Base-by-base conservation (phyloP, 2,888 invertebrate genomes). In the Oxystoma pomonae region DNA sequence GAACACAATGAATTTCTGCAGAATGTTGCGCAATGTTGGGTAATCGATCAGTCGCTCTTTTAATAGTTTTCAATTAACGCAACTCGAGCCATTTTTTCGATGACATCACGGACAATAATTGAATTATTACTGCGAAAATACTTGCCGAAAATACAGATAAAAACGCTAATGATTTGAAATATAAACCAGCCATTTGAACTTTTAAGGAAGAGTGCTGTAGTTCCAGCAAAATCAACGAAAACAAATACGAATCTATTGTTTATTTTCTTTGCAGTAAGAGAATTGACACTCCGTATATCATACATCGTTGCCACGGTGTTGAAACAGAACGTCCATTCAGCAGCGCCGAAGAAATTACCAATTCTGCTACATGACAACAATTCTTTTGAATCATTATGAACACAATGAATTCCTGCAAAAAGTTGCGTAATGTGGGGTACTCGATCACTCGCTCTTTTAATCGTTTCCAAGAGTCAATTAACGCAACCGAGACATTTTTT, bases 221-320 rank as follows among this genome's bases (percentile, higher is more conserved):
- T n/a, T n/a, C n/a, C n/a, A n/a, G n/a, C n/a, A n/a, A n/a, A n/a
- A n/a, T n/a, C n/a, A n/a, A n/a, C n/a, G n/a, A n/a, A n/a, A n/a
- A n/a, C n/a, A n/a, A n/a, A n/a, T n/a, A n/a, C n/a, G n/a, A n/a
- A n/a, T n/a, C n/a, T n/a, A n/a, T n/a, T n/a, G n/a, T n/a, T n/a
- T n/a, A n/a, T n/a, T n/a, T n/a, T n/a, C n/a, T n/a, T n/a, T n/a
- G n/a, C n/a, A n/a, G n/a, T n/a, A n/a, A n/a, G n/a, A n/a, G n/a
- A n/a, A n/a, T n/a, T n/a, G n/a, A 63, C 58, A 66, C 72, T 73
- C 71, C 75, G 76, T 76, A 77, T 76, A 77, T 78, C 77, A 77
- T 75, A 75, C 74, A 35, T 12, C 35, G 35, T 35, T 35, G 35
- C 35, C 35, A 35, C 35, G 35, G 3, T 35, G 5, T 35, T 35